These are phyloP conservation scores for Cottus gobio DNA, from an alignment of 2,113 vertebrate genomes.

Conservation along the genomic window DNA sequence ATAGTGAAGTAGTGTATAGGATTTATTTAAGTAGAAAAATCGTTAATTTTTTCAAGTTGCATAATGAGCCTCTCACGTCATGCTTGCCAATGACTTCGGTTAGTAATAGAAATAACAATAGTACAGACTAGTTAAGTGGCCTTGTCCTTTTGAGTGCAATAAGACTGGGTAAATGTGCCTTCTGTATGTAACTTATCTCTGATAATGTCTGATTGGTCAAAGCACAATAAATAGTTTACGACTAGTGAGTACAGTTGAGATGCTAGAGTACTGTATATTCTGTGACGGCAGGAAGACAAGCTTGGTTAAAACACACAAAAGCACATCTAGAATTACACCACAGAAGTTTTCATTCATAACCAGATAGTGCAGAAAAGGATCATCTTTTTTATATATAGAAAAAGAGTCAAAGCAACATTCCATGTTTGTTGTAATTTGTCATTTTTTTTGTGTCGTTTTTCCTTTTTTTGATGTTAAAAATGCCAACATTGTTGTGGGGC, in stretches of 20 bases:
- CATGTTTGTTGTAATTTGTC: conserved; percentile 79
- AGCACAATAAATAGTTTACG: conserved; percentile 88
- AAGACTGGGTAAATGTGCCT: conserved; percentile 68
- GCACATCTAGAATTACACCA: conserved; percentile 90
- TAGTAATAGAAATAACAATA: conserved; percentile 75
- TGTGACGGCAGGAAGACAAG: conserved; percentile 94
- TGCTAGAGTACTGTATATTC: conserved; percentile 88
- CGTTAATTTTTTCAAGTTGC: conserved; percentile 75
- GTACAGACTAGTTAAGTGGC: conserved; percentile 75
- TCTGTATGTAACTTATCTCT: conserved; percentile 76
- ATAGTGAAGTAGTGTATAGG: conserved; percentile 67
- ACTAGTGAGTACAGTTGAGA: conserved; percentile 85
- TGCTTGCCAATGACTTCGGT: conserved; percentile 78
- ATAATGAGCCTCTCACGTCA: conserved; percentile 82
- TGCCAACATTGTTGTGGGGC: conserved; percentile 83
- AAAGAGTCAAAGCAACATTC: conserved; percentile 89
- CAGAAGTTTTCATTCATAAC: conserved; percentile 91
- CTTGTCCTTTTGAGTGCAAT: conserved; percentile 85
- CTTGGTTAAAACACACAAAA: conserved; percentile 93
- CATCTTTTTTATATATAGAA: conserved; percentile 77
- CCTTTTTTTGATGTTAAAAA: conserved; percentile 82
- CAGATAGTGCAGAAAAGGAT: conserved; percentile 92
- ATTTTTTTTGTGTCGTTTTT: conserved; percentile 62
- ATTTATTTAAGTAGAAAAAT: conserved; percentile 68
- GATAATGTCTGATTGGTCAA: conserved; percentile 87